Evolutionary conservation across 2,888 invertebrate species (phyloP).

Genomic region (Caenorhabditis afra): DNA sequence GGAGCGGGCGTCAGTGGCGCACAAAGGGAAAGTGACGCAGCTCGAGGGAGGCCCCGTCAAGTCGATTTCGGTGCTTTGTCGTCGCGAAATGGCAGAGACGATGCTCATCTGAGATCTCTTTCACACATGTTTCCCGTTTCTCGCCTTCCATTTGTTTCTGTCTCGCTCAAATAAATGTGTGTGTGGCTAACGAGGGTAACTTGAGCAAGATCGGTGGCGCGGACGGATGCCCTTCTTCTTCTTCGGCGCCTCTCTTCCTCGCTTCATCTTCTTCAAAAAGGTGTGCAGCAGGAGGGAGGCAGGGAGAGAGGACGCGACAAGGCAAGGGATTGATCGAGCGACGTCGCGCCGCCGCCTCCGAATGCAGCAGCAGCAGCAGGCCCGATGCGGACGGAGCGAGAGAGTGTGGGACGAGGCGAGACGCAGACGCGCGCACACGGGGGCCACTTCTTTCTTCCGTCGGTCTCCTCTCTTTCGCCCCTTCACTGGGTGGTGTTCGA

Average conservation of each 20-base stretch:
- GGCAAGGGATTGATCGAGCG: constrained; percentile 57
- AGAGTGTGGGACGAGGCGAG: constrained; percentile 10
- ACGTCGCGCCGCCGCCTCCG: constrained; percentile 57
- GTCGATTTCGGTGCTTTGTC: constrained; percentile 66
- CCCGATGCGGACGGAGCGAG: constrained; percentile 8
- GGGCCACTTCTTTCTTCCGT: constrained; percentile 36
- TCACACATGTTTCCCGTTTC: constrained; percentile 42
- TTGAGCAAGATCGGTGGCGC: background rate
- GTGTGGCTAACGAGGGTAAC: background rate
- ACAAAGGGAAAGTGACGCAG: constrained; percentile 56
- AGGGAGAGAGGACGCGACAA: too few relatives aligned
- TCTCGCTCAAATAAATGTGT: constrained; percentile 20
- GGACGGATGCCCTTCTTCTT: background rate
- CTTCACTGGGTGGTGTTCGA: constrained; percentile 40
- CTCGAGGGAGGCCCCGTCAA: constrained; percentile 65
- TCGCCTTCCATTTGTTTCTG: constrained; percentile 9
- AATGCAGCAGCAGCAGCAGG: constrained; percentile 27
- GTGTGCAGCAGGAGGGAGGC: constrained; percentile 25
- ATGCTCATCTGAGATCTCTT: constrained; percentile 61
- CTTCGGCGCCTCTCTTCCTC: background rate
- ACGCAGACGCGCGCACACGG: constrained; percentile 23
- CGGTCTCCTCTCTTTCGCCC: constrained; percentile 28
- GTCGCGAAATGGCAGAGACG: constrained; percentile 67
- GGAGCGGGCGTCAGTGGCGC: constrained; percentile 61
- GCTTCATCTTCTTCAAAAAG: constrained; percentile 43